phyloP scores from a whole-genome alignment of 2,113 vertebrate species.

The Mus musculus region GRCm39 chrX:55049501-55050000 shows the following conservation, averaged over 20 bases:
- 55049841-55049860: slow-evolving; percentile 87
- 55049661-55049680: slow-evolving; percentile 82
- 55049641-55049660: slow-evolving; percentile 64
- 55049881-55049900: slow-evolving; percentile 83
- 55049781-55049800: slow-evolving; percentile 88
- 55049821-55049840: slow-evolving; percentile 85
- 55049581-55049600: slow-evolving; percentile 7
- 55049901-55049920: slow-evolving; percentile 77
- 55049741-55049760: slow-evolving; percentile 89
- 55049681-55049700: slow-evolving; percentile 96
- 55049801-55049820: slow-evolving; percentile 89
- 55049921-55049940: slow-evolving; percentile 77
- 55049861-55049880: slow-evolving; percentile 86
- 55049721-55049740: slow-evolving; percentile 99
- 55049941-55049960: slow-evolving; percentile 78
- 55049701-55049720: slow-evolving; percentile 99
- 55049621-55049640: slow-evolving; percentile 54
- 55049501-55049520: too few species aligned
- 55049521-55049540: too few species aligned
- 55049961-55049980: slow-evolving; percentile 77
- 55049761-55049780: slow-evolving; percentile 93
- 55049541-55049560: too few species aligned
- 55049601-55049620: slow-evolving; percentile 62
- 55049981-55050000: slow-evolving; percentile 70
- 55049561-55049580: too few species aligned